Conservation (phyloP, 2,797 vertebrate genomes). For the Arremon brunneinucha region DNA sequence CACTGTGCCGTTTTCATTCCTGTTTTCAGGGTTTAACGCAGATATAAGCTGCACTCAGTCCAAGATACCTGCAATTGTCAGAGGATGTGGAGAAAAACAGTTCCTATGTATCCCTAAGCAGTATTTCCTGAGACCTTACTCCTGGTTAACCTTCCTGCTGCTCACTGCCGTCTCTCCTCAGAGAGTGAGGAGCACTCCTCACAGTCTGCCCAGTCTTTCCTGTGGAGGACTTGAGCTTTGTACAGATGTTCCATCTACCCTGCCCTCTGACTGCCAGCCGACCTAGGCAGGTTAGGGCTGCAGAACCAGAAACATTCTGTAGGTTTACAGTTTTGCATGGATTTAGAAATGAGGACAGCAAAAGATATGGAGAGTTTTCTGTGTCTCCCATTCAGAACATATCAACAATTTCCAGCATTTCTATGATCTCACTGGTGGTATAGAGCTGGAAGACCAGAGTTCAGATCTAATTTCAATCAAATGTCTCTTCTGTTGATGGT, state of each 20-base stretch:
- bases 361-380: not conserved
- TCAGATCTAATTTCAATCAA: not conserved
- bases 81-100: not conserved
- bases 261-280: rapidly evolving
- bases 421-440: not conserved
- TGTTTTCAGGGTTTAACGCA: not conserved
- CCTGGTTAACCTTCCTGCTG: not conserved
- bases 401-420: not conserved
- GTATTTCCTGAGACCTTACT: not conserved
- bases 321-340: not conserved
- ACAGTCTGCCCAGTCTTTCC: not conserved
- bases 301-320: not conserved
- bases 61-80: not conserved
- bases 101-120: not conserved
- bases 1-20: not conserved
- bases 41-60: not conserved
- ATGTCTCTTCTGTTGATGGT: not conserved
- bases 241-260: not conserved
- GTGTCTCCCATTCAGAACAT: not conserved
- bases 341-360: not conserved
- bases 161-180: not conserved
- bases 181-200: not conserved
- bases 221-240: not conserved
- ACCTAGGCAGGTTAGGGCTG: not conserved
- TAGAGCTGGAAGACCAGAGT: not conserved